Percentiles rank a stretch among this genome's conserved stretches.
These are phyloP conservation scores for Cataglyphis hispanica DNA, from an alignment of 1,140 invertebrate genomes.

Conservation along the genomic window DNA sequence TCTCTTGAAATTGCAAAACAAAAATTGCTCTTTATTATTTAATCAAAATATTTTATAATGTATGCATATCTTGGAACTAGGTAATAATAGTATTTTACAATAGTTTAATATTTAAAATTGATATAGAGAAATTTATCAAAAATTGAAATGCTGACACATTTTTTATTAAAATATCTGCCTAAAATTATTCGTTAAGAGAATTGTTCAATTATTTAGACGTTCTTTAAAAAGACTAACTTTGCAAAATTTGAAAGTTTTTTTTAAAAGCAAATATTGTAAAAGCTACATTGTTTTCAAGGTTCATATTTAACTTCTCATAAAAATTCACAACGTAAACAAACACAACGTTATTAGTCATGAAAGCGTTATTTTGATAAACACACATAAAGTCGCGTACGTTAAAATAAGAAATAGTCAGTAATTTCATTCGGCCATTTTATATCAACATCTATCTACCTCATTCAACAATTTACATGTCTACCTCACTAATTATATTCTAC, in stretches of 20 bases:
- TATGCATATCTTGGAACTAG: too few relatives aligned
- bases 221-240: background rate
- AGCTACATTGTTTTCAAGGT: background rate
- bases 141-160: too few relatives aligned
- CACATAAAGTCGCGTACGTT: background rate
- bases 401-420: background rate
- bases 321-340: background rate
- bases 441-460: constrained; percentile 44
- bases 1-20: background rate
- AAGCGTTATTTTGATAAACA: background rate
- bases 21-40: background rate
- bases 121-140: too few relatives aligned
- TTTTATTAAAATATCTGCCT: background rate
- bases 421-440: background rate
- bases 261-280: background rate
- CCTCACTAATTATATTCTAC: background rate
- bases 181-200: background rate
- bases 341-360: background rate
- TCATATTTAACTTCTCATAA: background rate
- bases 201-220: background rate
- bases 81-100: too few relatives aligned
- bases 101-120: too few relatives aligned
- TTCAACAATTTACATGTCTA: constrained; percentile 4
- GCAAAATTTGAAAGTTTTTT: background rate
- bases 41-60: background rate